These are phyloP conservation scores for Araneus ventricosus DNA, from an alignment of 1,140 invertebrate species.

Conservation along the genomic window DNA sequence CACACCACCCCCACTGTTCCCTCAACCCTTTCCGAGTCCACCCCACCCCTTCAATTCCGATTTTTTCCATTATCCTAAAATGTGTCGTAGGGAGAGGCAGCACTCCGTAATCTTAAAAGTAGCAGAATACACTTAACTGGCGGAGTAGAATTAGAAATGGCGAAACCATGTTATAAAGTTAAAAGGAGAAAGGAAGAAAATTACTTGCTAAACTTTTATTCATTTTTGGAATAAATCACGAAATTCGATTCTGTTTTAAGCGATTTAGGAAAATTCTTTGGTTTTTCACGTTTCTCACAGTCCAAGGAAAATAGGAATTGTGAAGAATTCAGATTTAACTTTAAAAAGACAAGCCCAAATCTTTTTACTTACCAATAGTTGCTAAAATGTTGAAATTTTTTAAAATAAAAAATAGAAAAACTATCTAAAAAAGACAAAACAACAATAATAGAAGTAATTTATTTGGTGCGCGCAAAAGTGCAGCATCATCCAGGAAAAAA, in stretches of 20 bases:
- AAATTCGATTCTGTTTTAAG: not conserved
- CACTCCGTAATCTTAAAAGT: not conserved
- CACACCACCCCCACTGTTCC: not conserved
- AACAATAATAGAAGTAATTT: too few species aligned
- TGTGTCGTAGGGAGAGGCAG: not conserved
- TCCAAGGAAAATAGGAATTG: too few species aligned
- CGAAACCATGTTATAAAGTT: not conserved
- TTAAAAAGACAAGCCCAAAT: too few species aligned
- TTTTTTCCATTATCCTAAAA: conserved; percentile 20
- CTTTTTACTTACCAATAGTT: too few species aligned
- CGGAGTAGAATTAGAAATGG: conserved; percentile 16
- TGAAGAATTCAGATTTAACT: too few species aligned
- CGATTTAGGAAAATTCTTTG: not conserved
- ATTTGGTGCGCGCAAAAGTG: too few species aligned
- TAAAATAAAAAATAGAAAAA: too few species aligned
- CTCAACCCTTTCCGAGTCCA: not conserved
- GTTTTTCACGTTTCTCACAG: too few species aligned
- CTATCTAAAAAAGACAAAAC: too few species aligned
- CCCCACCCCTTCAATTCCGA: not conserved
- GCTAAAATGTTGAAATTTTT: too few species aligned
- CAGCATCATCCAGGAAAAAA: too few species aligned
- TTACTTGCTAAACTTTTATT: not conserved
- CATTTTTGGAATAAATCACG: not conserved
- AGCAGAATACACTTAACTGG: not conserved
- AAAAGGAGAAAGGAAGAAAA: not conserved